phyloP scores from a whole-genome alignment of 2,113 vertebrate species.

The Cyanoramphus novaezelandiae region DNA sequence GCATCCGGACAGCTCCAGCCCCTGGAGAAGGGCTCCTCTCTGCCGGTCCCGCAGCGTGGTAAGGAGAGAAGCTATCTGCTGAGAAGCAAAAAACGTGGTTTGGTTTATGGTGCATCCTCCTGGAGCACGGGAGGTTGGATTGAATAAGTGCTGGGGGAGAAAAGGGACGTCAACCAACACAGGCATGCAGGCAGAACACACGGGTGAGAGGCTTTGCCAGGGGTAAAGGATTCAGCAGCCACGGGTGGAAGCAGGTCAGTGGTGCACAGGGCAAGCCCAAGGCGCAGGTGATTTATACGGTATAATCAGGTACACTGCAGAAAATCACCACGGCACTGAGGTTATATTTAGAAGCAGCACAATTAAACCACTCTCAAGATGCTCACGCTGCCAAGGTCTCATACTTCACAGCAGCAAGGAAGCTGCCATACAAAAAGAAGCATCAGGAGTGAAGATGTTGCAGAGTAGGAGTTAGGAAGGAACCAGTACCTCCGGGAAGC shows the following conservation, averaged over 20 bases:
- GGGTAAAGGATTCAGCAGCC: neutral
- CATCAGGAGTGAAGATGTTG: neutral
- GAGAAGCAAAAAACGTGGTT: neutral
- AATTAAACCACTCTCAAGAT: neutral
- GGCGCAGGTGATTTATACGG: neutral
- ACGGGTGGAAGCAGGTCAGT: neutral
- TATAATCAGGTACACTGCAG: neutral
- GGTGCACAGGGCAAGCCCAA: neutral
- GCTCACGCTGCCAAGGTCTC: neutral
- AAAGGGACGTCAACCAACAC: neutral
- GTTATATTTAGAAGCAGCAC: neutral
- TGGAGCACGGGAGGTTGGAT: neutral
- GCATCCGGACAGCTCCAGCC: neutral
- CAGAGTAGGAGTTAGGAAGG: neutral
- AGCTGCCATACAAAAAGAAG: neutral
- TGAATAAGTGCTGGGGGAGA: neutral
- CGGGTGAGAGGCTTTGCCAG: neutral
- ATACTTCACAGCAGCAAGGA: neutral
- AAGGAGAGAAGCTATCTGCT: neutral
- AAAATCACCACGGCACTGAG: neutral
- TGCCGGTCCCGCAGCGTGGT: neutral
- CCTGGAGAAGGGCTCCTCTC: neutral
- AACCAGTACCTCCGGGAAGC: neutral
- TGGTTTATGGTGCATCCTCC: neutral
- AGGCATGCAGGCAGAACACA: neutral